Evolutionary conservation across 2,888 invertebrate genomes (phyloP).

Genomic region (Hydrotaea cyrtoneurina): DNA sequence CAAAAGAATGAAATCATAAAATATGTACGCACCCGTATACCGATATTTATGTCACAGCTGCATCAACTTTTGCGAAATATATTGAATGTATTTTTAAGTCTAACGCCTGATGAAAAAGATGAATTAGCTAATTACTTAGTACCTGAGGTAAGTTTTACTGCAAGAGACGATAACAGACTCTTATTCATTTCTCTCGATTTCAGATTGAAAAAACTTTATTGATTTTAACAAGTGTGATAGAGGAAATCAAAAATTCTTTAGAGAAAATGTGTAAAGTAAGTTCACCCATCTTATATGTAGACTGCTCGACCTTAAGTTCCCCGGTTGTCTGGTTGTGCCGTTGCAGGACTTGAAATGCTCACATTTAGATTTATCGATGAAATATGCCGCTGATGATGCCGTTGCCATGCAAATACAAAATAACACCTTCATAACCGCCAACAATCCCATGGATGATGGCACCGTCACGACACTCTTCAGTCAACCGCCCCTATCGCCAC

Average conservation of each 20-base stretch:
- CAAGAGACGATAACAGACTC: too few relatives aligned
- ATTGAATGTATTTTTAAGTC: conserved; percentile 83
- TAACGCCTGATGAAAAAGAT: conserved; percentile 83
- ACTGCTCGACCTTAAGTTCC: too few relatives aligned
- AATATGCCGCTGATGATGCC: conserved; percentile 72
- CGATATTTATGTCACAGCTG: conserved; percentile 85
- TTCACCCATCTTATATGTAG: conserved; percentile 26
- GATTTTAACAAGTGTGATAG: conserved; percentile 83
- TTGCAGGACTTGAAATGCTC: conserved; percentile 76
- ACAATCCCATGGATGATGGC: conserved; percentile 62
- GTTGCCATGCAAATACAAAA: conserved; percentile 73
- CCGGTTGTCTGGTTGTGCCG: not conserved
- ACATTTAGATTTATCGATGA: conserved; percentile 75
- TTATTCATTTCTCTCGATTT: conserved; percentile 66
- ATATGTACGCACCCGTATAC: conserved; percentile 85
- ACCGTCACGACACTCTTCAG: conserved; percentile 66
- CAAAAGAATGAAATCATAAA: conserved; percentile 86
- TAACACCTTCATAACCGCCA: conserved; percentile 69
- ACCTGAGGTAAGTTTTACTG: conserved; percentile 84
- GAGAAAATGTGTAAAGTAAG: conserved; percentile 83
- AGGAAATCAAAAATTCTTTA: conserved; percentile 84
- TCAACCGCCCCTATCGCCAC: conserved; percentile 71
- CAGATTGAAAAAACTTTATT: conserved; percentile 85
- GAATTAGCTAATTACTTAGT: conserved; percentile 85
- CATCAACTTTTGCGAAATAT: conserved; percentile 84